Base-by-base conservation (phyloP, 2,797 vertebrate species). In the Tarsius wallacei region DNA sequence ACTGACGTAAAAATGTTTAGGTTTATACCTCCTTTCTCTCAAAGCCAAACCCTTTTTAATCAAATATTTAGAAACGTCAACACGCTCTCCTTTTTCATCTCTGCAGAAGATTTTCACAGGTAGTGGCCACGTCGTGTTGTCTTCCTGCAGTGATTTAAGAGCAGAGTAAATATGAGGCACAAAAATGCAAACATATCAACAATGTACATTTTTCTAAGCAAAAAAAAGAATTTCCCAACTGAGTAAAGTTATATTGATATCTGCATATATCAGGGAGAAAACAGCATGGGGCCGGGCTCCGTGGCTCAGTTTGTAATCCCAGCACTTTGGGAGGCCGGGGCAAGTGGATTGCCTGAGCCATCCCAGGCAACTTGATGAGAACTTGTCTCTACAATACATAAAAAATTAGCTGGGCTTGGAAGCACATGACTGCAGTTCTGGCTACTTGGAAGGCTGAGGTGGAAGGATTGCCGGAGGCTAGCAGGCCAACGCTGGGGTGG, bases 1-100 rank as follows among this genome's bases (percentile, higher is more conserved):
- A 95, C 61, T 82, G 57, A 57, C 78, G 1, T 87, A 17, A 55
- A 73, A 85, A 82, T 13, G 36, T 31, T 77, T 33, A 68, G 28
- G 84, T 94, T 14, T 97, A 53, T 98, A 99, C 98, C 99, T 99
- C 98, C 98, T 99, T 73, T 99, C 98, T 97, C 98, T 99, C 61
- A 99, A 98, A 47, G 99, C 99, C 93, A 99, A 99, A 64, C 99
- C 99, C 96, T 99, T 98, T 55, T 98, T 98, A 98, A 99, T 97
- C 95, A 99, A 99, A 81, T 99, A 99, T 96, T 99, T 99, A 59
- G 99, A 99, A 51, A 99, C 97, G 98, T 99, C 99, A 86, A 99
- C 96, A 5, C 97, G 95, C 88, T 99, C 98, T 93, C 99, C 99
- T 33, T 96, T 98, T 97, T 98, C 98, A 98, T 99, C 99, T 94